These are phyloP conservation scores for Tenthredo notha DNA, from an alignment of 2,888 invertebrate species.

Conservation along the genomic window DNA sequence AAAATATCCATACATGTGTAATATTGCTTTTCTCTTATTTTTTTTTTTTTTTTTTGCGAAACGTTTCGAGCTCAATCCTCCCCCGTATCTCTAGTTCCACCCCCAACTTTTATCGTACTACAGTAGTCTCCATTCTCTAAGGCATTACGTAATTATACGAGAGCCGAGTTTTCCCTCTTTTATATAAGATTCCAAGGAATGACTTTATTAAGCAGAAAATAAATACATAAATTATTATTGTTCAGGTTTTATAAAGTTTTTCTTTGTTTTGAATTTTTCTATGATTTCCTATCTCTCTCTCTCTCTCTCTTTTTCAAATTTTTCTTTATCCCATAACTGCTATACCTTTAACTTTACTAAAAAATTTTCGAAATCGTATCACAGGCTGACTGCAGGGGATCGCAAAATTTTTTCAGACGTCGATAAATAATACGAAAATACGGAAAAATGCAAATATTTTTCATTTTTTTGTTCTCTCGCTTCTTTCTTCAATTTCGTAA, in stretches of 20 bases:
- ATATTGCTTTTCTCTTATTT: not conserved
- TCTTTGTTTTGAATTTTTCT: not conserved
- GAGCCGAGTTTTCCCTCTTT: not conserved
- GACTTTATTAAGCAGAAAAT: conserved; percentile 51
- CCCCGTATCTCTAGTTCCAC: conserved; percentile 17
- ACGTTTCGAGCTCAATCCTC: not conserved
- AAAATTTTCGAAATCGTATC: not conserved
- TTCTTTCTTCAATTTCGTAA: not conserved
- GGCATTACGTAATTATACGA: conserved; percentile 46
- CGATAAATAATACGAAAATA: not conserved
- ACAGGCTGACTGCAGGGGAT: not conserved
- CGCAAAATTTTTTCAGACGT: not conserved
- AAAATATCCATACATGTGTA: too few relatives aligned
- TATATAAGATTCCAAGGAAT: not conserved
- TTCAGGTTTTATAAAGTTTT: not conserved
- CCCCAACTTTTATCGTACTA: conserved; percentile 31
- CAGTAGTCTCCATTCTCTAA: conserved; percentile 28
- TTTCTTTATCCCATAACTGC: too few relatives aligned
- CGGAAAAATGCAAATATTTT: not conserved
- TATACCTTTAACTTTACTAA: not conserved
- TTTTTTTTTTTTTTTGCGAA: not conserved
- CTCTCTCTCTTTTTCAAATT: too few relatives aligned
- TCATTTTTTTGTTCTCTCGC: not conserved
- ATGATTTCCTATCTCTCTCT: not conserved
- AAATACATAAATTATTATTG: conserved; percentile 40